Percentiles rank a stretch among this genome's conserved stretches.
Evolutionary conservation across 2,888 invertebrate genomes (phyloP).

Genomic region (Lasioglossum calceatum): DNA sequence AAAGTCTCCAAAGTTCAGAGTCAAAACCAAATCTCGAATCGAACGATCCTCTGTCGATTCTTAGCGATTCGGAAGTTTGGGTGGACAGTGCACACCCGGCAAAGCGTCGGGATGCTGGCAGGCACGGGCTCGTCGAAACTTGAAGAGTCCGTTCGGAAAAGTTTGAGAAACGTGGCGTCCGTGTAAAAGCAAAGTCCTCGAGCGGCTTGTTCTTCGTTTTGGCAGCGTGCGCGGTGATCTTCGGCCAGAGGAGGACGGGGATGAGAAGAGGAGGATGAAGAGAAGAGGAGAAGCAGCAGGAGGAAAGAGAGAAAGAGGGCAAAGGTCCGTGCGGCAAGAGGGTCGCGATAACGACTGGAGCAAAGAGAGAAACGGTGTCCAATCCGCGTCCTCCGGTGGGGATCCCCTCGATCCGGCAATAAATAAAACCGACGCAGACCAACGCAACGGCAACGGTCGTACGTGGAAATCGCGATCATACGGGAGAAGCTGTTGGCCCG

Average conservation of each 20-base stretch:
- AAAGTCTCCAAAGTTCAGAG: background rate
- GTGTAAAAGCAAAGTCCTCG: slow-evolving; percentile 2
- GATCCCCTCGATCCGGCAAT: slow-evolving; percentile 44
- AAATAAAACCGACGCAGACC: slow-evolving; percentile 58
- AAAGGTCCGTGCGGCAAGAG: slow-evolving; percentile 53
- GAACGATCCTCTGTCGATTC: background rate
- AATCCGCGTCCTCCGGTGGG: slow-evolving; percentile 29
- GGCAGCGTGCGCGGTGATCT: background rate
- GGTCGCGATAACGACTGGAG: slow-evolving; percentile 51
- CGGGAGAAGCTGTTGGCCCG: slow-evolving; percentile 46
- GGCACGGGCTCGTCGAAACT: background rate
- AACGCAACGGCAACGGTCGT: slow-evolving; percentile 32
- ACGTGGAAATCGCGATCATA: slow-evolving; percentile 61
- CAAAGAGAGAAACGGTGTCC: slow-evolving; percentile 56
- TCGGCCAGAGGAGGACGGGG: background rate
- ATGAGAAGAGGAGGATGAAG: background rate
- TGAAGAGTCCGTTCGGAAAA: background rate
- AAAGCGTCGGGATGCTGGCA: background rate
- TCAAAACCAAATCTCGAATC: background rate
- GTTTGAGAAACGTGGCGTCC: slow-evolving; percentile 6
- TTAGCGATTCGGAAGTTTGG: background rate
- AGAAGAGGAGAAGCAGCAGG: background rate
- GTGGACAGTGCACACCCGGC: background rate
- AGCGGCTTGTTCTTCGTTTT: background rate
- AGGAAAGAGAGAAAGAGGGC: slow-evolving; percentile 34